Percentiles rank a stretch among this genome's conserved stretches.
These are phyloP conservation scores for Castor canadensis DNA, from an alignment of 2,113 vertebrate species.

Conservation along the genomic window DNA sequence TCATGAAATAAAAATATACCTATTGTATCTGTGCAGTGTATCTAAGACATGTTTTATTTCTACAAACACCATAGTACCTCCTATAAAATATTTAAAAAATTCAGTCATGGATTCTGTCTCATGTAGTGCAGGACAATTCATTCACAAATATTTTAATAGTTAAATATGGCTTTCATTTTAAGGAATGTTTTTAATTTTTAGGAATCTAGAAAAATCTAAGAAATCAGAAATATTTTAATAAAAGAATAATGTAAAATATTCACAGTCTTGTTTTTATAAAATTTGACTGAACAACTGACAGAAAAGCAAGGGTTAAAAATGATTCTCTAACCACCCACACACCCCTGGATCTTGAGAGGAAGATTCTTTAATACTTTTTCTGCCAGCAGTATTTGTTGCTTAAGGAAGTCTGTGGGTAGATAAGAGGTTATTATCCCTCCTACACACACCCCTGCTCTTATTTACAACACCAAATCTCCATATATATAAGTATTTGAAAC, in stretches of 20 bases:
- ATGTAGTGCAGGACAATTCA: neutral
- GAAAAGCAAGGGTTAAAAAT: slow-evolving; percentile 44
- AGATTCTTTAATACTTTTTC: slow-evolving; percentile 30
- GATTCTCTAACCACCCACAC: slow-evolving; percentile 30
- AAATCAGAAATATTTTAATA: slow-evolving; percentile 26
- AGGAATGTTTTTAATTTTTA: neutral
- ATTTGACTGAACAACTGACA: too few species aligned
- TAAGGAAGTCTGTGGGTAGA: slow-evolving; percentile 64
- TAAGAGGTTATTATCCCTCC: slow-evolving; percentile 71
- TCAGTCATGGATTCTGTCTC: neutral
- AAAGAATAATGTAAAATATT: neutral
- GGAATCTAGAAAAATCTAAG: neutral
- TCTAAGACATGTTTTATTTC: slow-evolving; percentile 2
- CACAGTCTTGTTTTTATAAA: neutral
- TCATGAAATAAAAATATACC: neutral
- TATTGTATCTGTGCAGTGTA: neutral
- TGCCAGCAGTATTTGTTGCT: slow-evolving; percentile 63
- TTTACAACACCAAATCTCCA: slow-evolving; percentile 65
- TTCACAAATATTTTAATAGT: slow-evolving; percentile 15
- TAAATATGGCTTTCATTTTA: slow-evolving; percentile 34
- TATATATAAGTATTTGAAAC: neutral
- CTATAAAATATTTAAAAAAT: neutral
- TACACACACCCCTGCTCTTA: slow-evolving; percentile 62
- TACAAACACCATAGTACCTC: neutral
- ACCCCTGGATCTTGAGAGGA: slow-evolving; percentile 8